A percentile compares a stretch with the other conserved stretches of the same genome.
These are phyloP conservation scores for Nematopogon swammerdamellus DNA, from an alignment of 2,888 invertebrate species.

Conservation along the genomic window DNA sequence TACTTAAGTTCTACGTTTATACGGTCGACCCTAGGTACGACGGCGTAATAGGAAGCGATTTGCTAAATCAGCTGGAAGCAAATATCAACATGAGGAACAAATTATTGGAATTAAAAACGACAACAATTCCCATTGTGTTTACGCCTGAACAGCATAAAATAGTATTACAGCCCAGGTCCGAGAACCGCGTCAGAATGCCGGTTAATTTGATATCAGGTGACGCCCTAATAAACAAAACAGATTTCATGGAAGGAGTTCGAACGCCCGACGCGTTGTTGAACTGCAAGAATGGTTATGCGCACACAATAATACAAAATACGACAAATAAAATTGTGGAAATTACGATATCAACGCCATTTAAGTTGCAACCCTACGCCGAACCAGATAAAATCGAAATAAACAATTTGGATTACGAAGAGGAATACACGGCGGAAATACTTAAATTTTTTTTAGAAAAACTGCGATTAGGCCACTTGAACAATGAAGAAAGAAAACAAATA, in stretches of 20 bases:
- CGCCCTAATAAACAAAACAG: conserved; percentile 1
- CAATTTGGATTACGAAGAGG: neutral
- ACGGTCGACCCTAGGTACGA: conserved; percentile 10
- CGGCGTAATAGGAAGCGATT: conserved; percentile 11
- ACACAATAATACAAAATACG: conserved; percentile 14
- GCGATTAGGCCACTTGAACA: conserved; percentile 15
- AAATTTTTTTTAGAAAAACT: conserved; percentile 2
- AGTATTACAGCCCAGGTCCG: neutral
- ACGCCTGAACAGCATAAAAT: neutral
- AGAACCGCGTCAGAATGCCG: conserved; percentile 2
- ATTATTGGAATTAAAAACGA: neutral
- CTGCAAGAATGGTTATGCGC: conserved; percentile 40
- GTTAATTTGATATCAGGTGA: conserved; percentile 1
- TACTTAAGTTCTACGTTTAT: conserved; percentile 12
- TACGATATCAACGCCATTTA: neutral
- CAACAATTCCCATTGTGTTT: neutral
- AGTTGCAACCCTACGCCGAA: neutral
- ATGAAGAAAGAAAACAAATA: conserved; percentile 16
- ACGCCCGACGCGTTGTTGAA: conserved; percentile 6
- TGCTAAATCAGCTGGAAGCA: conserved; percentile 9
- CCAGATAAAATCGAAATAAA: neutral
- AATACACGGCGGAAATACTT: neutral
- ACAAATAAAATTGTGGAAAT: neutral
- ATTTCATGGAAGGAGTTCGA: conserved; percentile 4
- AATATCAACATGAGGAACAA: neutral